Conservation (phyloP, 2,113 vertebrate genomes). For the Pterophyllum scalare region DNA sequence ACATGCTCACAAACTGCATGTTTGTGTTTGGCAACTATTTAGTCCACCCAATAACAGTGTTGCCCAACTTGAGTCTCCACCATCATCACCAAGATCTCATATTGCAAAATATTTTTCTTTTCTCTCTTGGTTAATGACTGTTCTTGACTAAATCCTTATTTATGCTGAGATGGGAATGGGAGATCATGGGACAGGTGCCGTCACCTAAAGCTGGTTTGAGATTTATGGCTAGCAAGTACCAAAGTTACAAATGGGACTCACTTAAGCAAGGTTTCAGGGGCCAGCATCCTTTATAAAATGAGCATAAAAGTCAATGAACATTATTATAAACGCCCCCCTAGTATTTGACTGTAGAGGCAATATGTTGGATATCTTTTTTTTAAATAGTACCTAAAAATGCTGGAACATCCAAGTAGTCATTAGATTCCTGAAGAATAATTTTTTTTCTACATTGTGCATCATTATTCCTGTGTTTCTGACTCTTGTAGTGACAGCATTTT, state of each 20-base stretch:
- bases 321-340: too few relatives aligned
- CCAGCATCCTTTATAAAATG: not conserved
- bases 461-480: slow-evolving; percentile 1
- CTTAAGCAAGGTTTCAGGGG: not conserved
- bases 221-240: not conserved
- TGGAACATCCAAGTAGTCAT: too few relatives aligned
- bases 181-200: not conserved
- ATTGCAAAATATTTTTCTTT: not conserved
- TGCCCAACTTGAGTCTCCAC: not conserved
- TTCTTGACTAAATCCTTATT: not conserved
- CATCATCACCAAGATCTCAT: not conserved
- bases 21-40: too few relatives aligned
- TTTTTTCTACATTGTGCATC: not conserved
- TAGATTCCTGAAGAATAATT: too few relatives aligned
- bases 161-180: fast-evolving
- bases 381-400: too few relatives aligned
- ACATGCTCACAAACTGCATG: not conserved
- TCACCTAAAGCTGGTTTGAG: not conserved
- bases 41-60: too few relatives aligned
- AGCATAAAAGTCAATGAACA: too few relatives aligned
- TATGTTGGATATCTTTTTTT: too few relatives aligned
- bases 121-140: not conserved
- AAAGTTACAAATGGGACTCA: not conserved
- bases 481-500: not conserved
- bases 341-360: too few relatives aligned